Base-by-base conservation (phyloP, 2,888 invertebrate genomes). In the Globia sparganii region DNA sequence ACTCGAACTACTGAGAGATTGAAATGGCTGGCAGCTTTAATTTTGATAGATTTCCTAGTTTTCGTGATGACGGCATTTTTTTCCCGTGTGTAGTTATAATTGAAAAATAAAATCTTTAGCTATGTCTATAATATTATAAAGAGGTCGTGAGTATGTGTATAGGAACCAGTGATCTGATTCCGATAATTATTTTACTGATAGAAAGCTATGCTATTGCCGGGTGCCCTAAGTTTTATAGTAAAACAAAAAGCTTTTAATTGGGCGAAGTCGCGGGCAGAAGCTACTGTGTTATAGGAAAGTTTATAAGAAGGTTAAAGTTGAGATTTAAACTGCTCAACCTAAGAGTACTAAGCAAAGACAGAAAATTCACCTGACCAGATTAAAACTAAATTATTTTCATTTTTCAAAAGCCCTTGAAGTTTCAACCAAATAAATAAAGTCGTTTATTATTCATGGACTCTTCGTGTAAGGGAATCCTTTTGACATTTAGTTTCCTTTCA, bases 401-500 rank as follows among this genome's bases (percentile, higher is more conserved):
- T 2, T 11, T 34, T 18, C 9, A 15, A 9, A 25, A 18, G 18
- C 53, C 11, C 25, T 18, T n/a, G 18, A n/a, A 34, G 25, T n/a
- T 34, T 34, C 6, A 3, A 68, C 11, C 2, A 25, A 73, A 49
- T 25, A 64, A 68, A 75, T 2, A 18, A 76, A 34, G 1, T 34
- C 28, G 21, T 34, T 40, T 34, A 76, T 58, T 53, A 58, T 75
- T 64, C 58, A 67, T 31, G 67, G n/a, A 43, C 62, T 53, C 64
- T 68, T 68, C 83, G 66, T 67, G 67, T 34, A 46, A 43, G 21
- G 31, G n/a, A 43, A 31, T 43, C 46, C 25, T 69, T 58, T 79
- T n/a, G 28, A 84, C 72, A 68, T 85, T 46, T 28, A 49, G 65
- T 56, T 83, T 72, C 85, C 58, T 81, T 49, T 64, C 40, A 69